Evolutionary conservation across 2,113 vertebrate species (phyloP).

Genomic region (Pollachius pollachius): DNA sequence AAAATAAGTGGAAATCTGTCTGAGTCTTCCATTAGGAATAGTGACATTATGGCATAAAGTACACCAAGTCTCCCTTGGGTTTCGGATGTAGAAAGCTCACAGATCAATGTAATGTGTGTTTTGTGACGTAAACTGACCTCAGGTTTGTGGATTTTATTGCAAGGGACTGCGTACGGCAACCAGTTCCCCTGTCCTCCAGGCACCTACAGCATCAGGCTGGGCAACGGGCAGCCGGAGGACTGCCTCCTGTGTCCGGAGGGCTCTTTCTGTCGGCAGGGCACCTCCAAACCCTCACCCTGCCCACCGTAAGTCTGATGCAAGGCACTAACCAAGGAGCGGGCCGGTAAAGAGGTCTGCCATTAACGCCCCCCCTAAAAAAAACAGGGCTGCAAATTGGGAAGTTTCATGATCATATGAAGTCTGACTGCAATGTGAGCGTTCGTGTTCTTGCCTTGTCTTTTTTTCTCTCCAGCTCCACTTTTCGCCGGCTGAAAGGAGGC

Average conservation of each 20-base stretch:
- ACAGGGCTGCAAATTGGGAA: background rate
- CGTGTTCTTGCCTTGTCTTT: constrained; percentile 2
- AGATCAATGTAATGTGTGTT: too few species aligned
- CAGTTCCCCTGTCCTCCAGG: constrained; percentile 84
- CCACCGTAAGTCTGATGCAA: constrained; percentile 71
- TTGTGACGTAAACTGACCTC: too few species aligned
- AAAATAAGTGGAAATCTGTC: too few species aligned
- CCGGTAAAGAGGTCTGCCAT: background rate
- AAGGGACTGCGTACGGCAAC: constrained; percentile 73
- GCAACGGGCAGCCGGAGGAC: constrained; percentile 70
- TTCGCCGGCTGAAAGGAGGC: constrained; percentile 67
- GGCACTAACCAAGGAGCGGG: constrained; percentile 1
- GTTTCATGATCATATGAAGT: constrained; percentile 6
- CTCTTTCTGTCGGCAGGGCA: constrained; percentile 79
- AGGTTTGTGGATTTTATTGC: constrained; percentile 5
- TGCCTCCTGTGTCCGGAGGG: constrained; percentile 81
- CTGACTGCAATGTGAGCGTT: constrained; percentile 13
- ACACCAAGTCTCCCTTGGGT: too few species aligned
- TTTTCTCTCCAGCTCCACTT: constrained; percentile 73
- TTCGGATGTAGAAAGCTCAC: too few species aligned
- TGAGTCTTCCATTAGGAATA: too few species aligned
- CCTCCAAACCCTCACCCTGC: constrained; percentile 82
- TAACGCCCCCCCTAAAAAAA: background rate
- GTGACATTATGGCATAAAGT: background rate
- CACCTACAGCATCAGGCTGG: constrained; percentile 77